Percentiles rank a stretch among this genome's conserved stretches.
phyloP scores from a whole-genome alignment of 2,113 vertebrate species.

The Malurus elegans region DNA sequence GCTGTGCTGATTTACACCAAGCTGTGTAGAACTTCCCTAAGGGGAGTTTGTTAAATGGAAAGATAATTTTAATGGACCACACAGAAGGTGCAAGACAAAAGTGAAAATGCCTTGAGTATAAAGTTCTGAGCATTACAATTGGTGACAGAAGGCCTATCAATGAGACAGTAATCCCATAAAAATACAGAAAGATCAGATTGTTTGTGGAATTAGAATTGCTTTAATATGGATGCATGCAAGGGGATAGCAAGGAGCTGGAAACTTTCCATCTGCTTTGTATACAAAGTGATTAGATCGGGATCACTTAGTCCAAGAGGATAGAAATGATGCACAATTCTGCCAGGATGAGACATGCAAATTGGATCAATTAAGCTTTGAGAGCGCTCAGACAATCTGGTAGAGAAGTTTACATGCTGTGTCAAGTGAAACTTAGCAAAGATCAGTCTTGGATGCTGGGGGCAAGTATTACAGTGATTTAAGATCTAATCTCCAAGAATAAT shows the following conservation, averaged over 20 bases:
- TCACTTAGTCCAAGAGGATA: conserved; percentile 50
- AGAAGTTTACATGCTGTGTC: conserved; percentile 54
- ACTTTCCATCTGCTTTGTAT: conserved; percentile 61
- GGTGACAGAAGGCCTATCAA: conserved; percentile 62
- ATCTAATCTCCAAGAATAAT: conserved; percentile 15
- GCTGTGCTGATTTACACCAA: background rate
- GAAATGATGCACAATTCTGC: conserved; percentile 51
- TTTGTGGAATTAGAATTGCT: conserved; percentile 11
- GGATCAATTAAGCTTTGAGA: conserved; percentile 66
- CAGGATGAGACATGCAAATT: conserved; percentile 60
- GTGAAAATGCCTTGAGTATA: conserved; percentile 3
- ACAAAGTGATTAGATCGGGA: conserved; percentile 55
- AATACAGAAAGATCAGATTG: conserved; percentile 42
- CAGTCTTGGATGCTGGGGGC: conserved; percentile 9
- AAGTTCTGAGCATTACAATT: conserved; percentile 27
- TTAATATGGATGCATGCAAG: conserved; percentile 19
- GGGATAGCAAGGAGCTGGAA: conserved; percentile 43
- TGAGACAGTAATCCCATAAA: conserved; percentile 47
- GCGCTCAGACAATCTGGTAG: conserved; percentile 58
- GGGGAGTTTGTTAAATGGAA: conserved; percentile 5
- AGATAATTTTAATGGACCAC: background rate
- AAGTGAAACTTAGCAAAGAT: conserved; percentile 59
- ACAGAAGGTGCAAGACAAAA: conserved; percentile 26
- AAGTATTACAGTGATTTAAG: conserved; percentile 14
- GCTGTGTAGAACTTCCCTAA: background rate